These are phyloP conservation scores for Prionace glauca DNA, from an alignment of 2,797 vertebrate genomes.

Conservation along the genomic window DNA sequence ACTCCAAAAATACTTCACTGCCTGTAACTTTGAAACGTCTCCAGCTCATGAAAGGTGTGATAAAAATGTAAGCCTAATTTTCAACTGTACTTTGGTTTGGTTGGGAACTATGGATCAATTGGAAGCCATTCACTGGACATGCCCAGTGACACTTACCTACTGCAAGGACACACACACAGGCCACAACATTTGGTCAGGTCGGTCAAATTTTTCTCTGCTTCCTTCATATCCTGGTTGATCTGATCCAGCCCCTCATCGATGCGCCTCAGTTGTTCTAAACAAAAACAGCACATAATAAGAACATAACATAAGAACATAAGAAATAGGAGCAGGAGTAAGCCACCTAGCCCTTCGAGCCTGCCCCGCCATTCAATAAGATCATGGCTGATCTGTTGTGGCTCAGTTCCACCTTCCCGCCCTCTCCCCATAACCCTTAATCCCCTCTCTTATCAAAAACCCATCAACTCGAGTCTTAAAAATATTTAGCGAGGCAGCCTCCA, in stretches of 20 bases:
- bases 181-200: slow-evolving; percentile 95
- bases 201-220: slow-evolving; percentile 89
- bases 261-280: slow-evolving; percentile 76
- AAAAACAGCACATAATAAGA: neutral
- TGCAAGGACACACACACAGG: slow-evolving; percentile 88
- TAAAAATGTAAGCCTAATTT: neutral
- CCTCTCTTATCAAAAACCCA: too few relatives aligned
- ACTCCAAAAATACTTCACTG: neutral
- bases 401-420: too few relatives aligned
- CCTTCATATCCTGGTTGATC: slow-evolving; percentile 94
- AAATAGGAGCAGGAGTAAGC: too few relatives aligned
- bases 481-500: too few relatives aligned
- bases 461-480: too few relatives aligned
- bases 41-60: neutral
- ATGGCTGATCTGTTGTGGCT: too few relatives aligned
- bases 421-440: too few relatives aligned
- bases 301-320: too few relatives aligned
- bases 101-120: neutral
- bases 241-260: slow-evolving; percentile 91
- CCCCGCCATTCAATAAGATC: too few relatives aligned
- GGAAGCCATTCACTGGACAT: neutral
- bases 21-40: neutral
- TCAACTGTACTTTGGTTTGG: neutral
- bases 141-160: slow-evolving; percentile 66
- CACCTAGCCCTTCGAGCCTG: too few relatives aligned